Percentiles rank a stretch among this genome's conserved stretches.
phyloP scores from a whole-genome alignment of 1,140 invertebrate genomes.

The Leptoteleia sp. region DNA sequence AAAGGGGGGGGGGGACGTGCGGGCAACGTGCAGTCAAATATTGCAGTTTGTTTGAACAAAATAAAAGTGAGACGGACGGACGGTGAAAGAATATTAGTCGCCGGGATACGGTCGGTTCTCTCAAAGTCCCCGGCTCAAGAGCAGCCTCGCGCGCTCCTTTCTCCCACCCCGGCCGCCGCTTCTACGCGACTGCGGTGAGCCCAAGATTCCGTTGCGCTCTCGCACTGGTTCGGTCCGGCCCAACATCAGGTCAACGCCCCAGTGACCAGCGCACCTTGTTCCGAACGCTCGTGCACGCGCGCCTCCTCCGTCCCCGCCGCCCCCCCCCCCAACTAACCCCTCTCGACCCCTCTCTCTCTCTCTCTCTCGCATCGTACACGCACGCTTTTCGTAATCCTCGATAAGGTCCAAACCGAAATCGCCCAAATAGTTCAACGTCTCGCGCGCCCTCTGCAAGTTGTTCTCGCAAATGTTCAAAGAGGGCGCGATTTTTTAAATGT shows the following conservation, averaged over 20 bases:
- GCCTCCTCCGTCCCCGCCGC: not conserved
- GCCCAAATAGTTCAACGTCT: not conserved
- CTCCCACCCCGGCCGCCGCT: slow-evolving; percentile 31
- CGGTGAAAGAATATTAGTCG: slow-evolving; percentile 27
- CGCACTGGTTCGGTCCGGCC: slow-evolving; percentile 66
- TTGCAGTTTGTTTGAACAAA: slow-evolving; percentile 4
- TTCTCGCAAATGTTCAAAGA: too few species aligned
- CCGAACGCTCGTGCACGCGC: slow-evolving; percentile 46
- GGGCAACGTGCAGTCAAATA: not conserved
- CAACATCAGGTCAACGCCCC: slow-evolving; percentile 69
- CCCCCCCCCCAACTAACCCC: too few species aligned
- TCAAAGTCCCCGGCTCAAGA: slow-evolving; percentile 35
- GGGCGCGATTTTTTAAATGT: too few species aligned
- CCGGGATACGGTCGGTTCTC: slow-evolving; percentile 28
- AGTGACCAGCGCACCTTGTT: slow-evolving; percentile 69
- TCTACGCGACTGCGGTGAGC: slow-evolving; percentile 33
- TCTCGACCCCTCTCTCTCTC: too few species aligned
- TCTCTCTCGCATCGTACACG: slow-evolving; percentile 19
- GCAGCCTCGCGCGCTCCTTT: slow-evolving; percentile 49
- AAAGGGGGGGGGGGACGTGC: too few species aligned
- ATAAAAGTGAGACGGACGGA: not conserved
- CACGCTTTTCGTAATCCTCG: slow-evolving; percentile 6
- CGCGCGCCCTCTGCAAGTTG: too few species aligned
- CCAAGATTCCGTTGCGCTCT: slow-evolving; percentile 66
- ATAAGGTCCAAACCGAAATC: not conserved